A percentile compares a stretch with the other conserved stretches of the same genome.
These are phyloP conservation scores for Catocala nupta DNA, from an alignment of 2,888 invertebrate genomes.

Conservation along the genomic window DNA sequence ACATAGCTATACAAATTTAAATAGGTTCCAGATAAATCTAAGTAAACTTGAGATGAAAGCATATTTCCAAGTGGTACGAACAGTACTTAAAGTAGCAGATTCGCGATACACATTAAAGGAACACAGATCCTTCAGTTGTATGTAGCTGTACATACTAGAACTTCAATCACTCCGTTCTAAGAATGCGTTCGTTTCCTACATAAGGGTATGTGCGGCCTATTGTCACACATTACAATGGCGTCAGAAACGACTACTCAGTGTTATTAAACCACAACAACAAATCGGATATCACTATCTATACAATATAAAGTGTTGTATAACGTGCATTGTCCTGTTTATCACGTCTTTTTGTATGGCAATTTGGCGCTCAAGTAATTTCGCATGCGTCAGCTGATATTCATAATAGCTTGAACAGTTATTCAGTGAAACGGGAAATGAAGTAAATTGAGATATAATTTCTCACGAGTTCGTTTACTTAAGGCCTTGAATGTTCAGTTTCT, in stretches of 20 bases:
- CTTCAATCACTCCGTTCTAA: slow-evolving; percentile 22
- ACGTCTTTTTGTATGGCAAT: slow-evolving; percentile 46
- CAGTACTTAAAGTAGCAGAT: too few species aligned
- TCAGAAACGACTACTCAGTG: slow-evolving; percentile 36
- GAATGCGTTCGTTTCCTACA: slow-evolving; percentile 11
- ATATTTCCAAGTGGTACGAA: too few species aligned
- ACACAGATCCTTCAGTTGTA: background rate
- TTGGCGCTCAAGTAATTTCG: slow-evolving; percentile 33
- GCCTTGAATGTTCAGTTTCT: slow-evolving; percentile 14
- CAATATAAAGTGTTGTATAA: slow-evolving; percentile 13
- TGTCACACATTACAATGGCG: slow-evolving; percentile 33
- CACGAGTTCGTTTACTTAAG: slow-evolving; percentile 44
- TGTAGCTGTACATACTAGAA: background rate
- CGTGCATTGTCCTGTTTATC: slow-evolving; percentile 47
- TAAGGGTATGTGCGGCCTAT: slow-evolving; percentile 16
- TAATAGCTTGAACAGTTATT: slow-evolving; percentile 33
- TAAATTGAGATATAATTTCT: slow-evolving; percentile 44
- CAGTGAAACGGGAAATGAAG: slow-evolving; percentile 44
- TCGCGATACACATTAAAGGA: background rate
- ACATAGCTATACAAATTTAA: too few species aligned
- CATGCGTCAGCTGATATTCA: slow-evolving; percentile 44
- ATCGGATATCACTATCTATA: slow-evolving; percentile 58
- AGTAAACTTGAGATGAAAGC: too few species aligned
- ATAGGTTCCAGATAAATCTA: too few species aligned
- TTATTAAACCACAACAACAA: slow-evolving; percentile 43